Base-by-base conservation (phyloP, 2,797 vertebrate species). In the Dendrocincla fuliginosa region DNA sequence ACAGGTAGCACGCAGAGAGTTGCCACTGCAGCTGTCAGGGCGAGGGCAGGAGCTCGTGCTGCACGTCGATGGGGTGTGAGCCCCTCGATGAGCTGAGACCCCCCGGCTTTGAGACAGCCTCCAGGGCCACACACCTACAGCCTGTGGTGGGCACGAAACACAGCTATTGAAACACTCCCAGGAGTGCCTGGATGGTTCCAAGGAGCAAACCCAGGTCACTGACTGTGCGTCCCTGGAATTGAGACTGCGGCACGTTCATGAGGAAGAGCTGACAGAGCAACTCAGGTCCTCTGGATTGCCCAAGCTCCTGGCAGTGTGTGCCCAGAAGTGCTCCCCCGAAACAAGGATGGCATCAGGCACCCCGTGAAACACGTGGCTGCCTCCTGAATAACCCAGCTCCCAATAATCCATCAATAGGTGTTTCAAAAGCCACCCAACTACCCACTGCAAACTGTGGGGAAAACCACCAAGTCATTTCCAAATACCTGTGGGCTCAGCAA, bases 101-200 rank as follows among this genome's bases (percentile, higher is more conserved):
- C 42, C 11, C 0, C 4, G 35, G 60, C 16, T 47, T 46, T 5
- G 41, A 18, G n/a, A 42, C 9, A 9, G 3, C 30, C 39, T 42
- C 7, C 9, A 39, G 69, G 2, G 14, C 13, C 4, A 3, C 24
- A 33, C 61, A 39, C 70, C 50, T 25, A 15, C 28, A 12, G 4
- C 35, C 15, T 2, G 2, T 1, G 5, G 55, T 0, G 9, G 39
- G 33, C 16, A 9, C 0, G 19, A 5, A 16, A 16, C 20, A 2
- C 20, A 2, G 35, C 2, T 37, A 20, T 33, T 9, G 10, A 28
- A 55, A 10, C n/a, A 8, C 32, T 27, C 8, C 23, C 61, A 64
- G 61, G 12, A 44, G 61, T 0, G 5, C 33, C 63, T 37, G 7
- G 50, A 14, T 16, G 46, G 41, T 18, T 32, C 35, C 3, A 2